Percentiles rank a stretch among this genome's conserved stretches.
These are phyloP conservation scores for Oryzias sinensis DNA, from an alignment of 2,797 vertebrate genomes.

Conservation along the genomic window DNA sequence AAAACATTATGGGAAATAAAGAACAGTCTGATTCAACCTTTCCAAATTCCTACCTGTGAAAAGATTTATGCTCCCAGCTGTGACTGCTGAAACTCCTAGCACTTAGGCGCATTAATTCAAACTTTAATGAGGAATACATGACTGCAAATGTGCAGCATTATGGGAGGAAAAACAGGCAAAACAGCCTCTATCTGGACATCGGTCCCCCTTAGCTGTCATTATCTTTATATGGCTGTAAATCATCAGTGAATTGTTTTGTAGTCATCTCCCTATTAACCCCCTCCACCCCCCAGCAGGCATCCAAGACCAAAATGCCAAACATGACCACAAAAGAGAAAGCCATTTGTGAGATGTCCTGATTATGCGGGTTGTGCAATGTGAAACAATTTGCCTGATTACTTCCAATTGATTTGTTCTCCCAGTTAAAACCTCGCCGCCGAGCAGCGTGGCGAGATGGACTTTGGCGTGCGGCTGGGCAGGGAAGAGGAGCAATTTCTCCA, in stretches of 20 bases:
- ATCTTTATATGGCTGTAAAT: constrained; percentile 61
- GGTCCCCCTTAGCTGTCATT: constrained; percentile 45
- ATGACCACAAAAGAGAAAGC: constrained; percentile 76
- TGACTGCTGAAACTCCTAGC: constrained; percentile 30
- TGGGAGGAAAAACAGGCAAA: constrained; percentile 30
- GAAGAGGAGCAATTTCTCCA: constrained; percentile 76
- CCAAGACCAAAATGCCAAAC: constrained; percentile 63
- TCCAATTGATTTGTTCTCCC: constrained; percentile 81
- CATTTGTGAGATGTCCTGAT: constrained; percentile 83
- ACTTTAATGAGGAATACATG: constrained; percentile 38
- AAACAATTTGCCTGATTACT: constrained; percentile 86
- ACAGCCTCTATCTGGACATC: constrained; percentile 27
- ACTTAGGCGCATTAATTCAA: constrained; percentile 27
- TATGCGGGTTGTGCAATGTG: constrained; percentile 79
- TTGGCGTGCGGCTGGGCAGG: constrained; percentile 50
- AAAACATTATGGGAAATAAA: constrained; percentile 5
- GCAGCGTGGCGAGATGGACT: constrained; percentile 50
- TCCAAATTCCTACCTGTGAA: constrained; percentile 18
- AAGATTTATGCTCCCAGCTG: constrained; percentile 25
- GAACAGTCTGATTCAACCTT: constrained; percentile 4
- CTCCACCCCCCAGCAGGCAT: constrained; percentile 23
- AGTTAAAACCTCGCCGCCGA: constrained; percentile 68
- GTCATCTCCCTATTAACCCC: constrained; percentile 67
- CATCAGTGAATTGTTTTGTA: constrained; percentile 65
- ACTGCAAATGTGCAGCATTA: constrained; percentile 36